phyloP scores from a whole-genome alignment of 1,140 invertebrate genomes.

The Trichonephila clavata region DNA sequence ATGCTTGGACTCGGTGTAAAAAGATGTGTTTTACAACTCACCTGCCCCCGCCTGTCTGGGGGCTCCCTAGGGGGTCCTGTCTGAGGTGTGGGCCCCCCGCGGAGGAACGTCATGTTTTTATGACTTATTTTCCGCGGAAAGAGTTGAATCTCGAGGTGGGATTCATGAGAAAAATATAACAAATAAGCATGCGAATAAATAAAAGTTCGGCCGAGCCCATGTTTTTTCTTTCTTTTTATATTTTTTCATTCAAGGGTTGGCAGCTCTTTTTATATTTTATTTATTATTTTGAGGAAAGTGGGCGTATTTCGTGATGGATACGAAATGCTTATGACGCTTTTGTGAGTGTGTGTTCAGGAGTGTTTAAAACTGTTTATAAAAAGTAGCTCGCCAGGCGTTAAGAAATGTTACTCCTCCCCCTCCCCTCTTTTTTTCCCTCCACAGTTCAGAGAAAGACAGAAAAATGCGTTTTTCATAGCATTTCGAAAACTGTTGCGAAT shows the following conservation, averaged over 20 bases:
- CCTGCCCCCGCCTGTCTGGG: slow-evolving; percentile 4
- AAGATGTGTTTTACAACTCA: slow-evolving; percentile 24
- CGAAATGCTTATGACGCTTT: neutral
- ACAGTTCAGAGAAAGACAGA: too few species aligned
- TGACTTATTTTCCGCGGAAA: slow-evolving; percentile 24
- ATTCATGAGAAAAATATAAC: neutral
- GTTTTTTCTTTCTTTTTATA: neutral
- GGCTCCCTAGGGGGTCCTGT: neutral
- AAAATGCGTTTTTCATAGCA: too few species aligned
- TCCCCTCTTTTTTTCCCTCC: too few species aligned
- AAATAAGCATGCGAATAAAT: neutral
- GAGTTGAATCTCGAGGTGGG: neutral
- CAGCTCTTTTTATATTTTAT: neutral
- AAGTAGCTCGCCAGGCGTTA: neutral
- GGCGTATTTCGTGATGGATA: slow-evolving; percentile 23
- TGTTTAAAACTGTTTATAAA: neutral
- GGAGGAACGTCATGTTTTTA: slow-evolving; percentile 23
- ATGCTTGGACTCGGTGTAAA: neutral
- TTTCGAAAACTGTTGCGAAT: too few species aligned
- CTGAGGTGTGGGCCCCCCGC: slow-evolving; percentile 45
- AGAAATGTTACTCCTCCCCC: too few species aligned
- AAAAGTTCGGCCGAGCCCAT: neutral
- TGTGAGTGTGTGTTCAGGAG: neutral
- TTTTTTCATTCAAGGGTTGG: neutral
- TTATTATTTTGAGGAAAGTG: neutral